Base-by-base conservation (phyloP, 2,888 invertebrate species). In the Dasysyrphus tricinctus region DNA sequence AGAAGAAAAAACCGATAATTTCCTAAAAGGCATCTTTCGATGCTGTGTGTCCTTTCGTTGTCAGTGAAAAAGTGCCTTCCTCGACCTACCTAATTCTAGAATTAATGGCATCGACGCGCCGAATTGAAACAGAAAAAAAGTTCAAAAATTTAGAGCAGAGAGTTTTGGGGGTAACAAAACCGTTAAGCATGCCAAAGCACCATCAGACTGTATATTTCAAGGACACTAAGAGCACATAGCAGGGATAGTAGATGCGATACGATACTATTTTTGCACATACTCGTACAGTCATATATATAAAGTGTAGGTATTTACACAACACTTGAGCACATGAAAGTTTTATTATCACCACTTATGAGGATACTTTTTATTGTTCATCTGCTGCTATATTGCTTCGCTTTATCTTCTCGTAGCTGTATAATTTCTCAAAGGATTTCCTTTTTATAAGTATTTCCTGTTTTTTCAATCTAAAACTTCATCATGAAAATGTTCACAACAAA, bases 281-380 rank as follows among this genome's bases (percentile, higher is more conserved):
- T 61, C 4, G 54, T 24, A 24, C 12, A 61, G 8, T 24, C n/a
- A 16, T 57, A 61, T 39, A 24, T 24, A 24, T 24, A 24, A 24
- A 69, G 39, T 24, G 24, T 39, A 37, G 37, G 24, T 54, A 77
- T 77, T 81, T 77, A 70, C 77, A 73, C 80, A 80, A 78, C 81
- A 77, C 80, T 85, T 80, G 69, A 81, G 51, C 73, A 57, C 81
- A 77, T 81, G 85, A 85, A 85, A 81, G 77, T 81, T 85, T 81
- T 85, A 85, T 77, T 77, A 77, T 63, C 61, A 69, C 61, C 76
- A 85, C 77, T 81, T 84, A 84, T 84, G 77, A 76, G 59, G 80
- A 65, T 76, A 72, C 72, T 69, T 59, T 74, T 70, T 69, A 59
- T 59, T 77, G 77, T 72, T 73, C 78, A 73, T 78, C 73, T 74